A percentile compares a stretch with the other conserved stretches of the same genome.
These are phyloP conservation scores for Lepidocolaptes lacrymiger DNA, from an alignment of 2,797 vertebrate genomes.

Conservation along the genomic window DNA sequence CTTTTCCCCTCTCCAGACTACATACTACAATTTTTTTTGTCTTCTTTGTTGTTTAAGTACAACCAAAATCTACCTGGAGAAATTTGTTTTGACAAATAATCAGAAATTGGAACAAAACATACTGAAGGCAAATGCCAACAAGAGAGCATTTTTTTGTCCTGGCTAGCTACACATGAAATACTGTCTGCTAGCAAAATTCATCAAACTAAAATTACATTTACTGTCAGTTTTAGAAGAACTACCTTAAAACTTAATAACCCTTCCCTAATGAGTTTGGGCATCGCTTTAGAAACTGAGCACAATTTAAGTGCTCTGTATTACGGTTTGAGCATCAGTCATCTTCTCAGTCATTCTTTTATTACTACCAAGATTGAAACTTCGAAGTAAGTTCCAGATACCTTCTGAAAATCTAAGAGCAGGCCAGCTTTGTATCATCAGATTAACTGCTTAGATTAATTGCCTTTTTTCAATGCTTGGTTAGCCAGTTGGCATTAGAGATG, in stretches of 20 bases:
- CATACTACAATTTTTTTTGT: no score
- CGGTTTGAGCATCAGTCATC: background rate
- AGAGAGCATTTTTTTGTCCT: background rate
- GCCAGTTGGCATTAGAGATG: background rate
- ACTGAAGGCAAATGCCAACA: background rate
- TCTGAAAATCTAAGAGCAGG: background rate
- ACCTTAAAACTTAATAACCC: background rate
- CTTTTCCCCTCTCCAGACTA: background rate
- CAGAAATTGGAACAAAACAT: background rate
- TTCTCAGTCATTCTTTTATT: background rate
- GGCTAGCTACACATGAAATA: background rate
- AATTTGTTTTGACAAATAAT: background rate
- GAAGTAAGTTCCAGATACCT: background rate
- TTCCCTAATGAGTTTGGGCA: background rate
- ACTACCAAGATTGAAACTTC: background rate
- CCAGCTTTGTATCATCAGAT: background rate
- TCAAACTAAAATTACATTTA: background rate
- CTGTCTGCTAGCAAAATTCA: background rate
- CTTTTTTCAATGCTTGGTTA: background rate
- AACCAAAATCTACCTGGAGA: background rate
- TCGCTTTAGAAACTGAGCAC: background rate
- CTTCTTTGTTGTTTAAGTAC: background rate
- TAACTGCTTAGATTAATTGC: background rate
- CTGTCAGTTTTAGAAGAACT: background rate
- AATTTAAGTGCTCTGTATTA: background rate